Percentiles rank a stretch among this genome's conserved stretches.
Evolutionary conservation across 2,113 vertebrate species (phyloP).

Genomic region (Dryoscopus gambensis): DNA sequence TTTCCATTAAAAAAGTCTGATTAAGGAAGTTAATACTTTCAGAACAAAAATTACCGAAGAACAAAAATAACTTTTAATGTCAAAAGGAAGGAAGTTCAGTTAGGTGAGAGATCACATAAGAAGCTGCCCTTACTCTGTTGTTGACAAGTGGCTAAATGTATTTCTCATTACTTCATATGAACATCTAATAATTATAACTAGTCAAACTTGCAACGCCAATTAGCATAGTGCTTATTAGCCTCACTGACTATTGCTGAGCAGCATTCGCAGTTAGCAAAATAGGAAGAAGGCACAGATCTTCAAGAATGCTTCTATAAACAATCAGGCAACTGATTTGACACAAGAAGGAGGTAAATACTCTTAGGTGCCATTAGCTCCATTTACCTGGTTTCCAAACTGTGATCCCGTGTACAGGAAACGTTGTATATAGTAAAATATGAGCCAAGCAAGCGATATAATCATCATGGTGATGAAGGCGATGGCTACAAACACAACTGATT

Average conservation of each 20-base stretch:
- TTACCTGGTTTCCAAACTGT: conserved; percentile 80
- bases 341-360: not conserved
- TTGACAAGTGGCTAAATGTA: not conserved
- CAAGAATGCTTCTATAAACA: not conserved
- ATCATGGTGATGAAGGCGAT: conserved; percentile 83
- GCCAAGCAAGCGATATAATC: conserved; percentile 79
- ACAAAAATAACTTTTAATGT: not conserved
- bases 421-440: conserved; percentile 82
- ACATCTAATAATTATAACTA: conserved; percentile 5
- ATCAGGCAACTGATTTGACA: not conserved
- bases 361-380: not conserved
- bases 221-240: not conserved
- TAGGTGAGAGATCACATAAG: not conserved
- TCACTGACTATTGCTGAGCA: not conserved
- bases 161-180: not conserved
- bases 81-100: conserved; percentile 1
- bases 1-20: not conserved
- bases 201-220: not conserved
- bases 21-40: not conserved
- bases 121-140: not conserved
- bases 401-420: conserved; percentile 78
- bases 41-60: not conserved
- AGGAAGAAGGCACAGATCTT: not conserved
- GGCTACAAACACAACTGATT: conserved; percentile 79
- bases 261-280: not conserved